These are phyloP conservation scores for Hirtodrosophila cameraria DNA, from an alignment of 2,888 invertebrate genomes.

Conservation along the genomic window DNA sequence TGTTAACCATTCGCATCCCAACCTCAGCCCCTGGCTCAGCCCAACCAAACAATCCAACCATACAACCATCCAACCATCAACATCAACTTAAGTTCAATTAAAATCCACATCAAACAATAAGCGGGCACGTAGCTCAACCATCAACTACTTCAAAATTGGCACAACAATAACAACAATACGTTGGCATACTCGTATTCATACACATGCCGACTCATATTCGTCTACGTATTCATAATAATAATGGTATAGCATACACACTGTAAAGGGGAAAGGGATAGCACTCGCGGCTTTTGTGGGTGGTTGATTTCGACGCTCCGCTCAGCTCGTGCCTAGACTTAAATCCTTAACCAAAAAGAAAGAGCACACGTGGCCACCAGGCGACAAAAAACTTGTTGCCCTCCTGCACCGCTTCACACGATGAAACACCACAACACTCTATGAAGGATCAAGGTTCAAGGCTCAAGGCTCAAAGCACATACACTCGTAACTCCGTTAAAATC, in stretches of 20 bases:
- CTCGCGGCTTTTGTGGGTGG: constrained; percentile 59
- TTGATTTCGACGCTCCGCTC: constrained; percentile 37
- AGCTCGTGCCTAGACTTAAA: constrained; percentile 68
- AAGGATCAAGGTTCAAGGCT: background rate
- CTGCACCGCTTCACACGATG: constrained; percentile 40
- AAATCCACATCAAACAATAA: constrained; percentile 83
- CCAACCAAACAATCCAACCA: constrained; percentile 9
- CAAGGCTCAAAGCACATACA: background rate
- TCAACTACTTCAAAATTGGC: constrained; percentile 71
- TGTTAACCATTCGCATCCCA: constrained; percentile 55
- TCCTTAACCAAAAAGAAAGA: constrained; percentile 53
- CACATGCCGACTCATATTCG: constrained; percentile 3
- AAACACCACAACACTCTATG: no score
- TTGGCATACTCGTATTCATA: constrained; percentile 15
- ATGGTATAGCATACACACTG: no score
- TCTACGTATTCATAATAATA: constrained; percentile 11
- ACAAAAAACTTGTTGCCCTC: constrained; percentile 73
- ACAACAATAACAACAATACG: constrained; percentile 60
- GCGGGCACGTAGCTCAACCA: constrained; percentile 79
- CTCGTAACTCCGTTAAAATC: constrained; percentile 36
- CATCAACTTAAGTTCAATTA: constrained; percentile 83
- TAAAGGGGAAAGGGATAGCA: no score
- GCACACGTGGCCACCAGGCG: constrained; percentile 69
- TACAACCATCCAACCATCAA: constrained; percentile 66
- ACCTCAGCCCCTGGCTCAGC: constrained; percentile 5